These are phyloP conservation scores for Guaruba guarouba DNA, from an alignment of 2,113 vertebrate genomes.

Conservation along the genomic window DNA sequence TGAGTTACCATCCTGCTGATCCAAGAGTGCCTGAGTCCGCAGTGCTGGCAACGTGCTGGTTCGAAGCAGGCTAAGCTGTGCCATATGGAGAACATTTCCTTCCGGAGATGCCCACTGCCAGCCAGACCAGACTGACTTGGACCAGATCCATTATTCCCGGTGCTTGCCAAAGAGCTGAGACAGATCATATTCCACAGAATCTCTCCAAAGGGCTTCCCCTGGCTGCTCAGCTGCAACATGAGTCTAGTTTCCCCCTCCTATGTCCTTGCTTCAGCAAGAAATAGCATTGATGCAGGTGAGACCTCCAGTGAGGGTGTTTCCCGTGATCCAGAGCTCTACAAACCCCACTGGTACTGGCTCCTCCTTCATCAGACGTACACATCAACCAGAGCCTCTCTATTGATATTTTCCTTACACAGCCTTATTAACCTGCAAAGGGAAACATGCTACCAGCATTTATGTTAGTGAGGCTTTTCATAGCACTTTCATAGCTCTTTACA, in stretches of 20 bases:
- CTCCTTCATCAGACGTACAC: neutral
- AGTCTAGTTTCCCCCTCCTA: neutral
- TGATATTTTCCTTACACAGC: neutral
- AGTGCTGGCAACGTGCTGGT: neutral
- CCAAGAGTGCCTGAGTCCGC: neutral
- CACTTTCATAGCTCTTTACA: neutral
- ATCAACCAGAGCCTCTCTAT: neutral
- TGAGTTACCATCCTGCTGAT: neutral
- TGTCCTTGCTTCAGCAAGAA: neutral
- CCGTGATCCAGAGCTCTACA: neutral
- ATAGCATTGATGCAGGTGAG: neutral
- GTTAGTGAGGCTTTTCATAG: neutral
- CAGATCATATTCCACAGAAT: neutral
- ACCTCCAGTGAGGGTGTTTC: neutral
- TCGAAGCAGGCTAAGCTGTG: neutral
- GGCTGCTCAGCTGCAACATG: neutral
- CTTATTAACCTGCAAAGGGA: neutral
- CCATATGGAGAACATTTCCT: neutral
- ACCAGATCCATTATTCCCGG: neutral
- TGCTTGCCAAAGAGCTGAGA: neutral
- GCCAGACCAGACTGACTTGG: neutral
- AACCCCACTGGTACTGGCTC: neutral
- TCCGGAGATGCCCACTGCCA: neutral
- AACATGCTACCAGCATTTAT: fast-evolving
- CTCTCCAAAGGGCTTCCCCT: constrained; percentile 8